Evolutionary conservation across 2,888 invertebrate species (phyloP).

Genomic region (Yponomeuta malinellus): DNA sequence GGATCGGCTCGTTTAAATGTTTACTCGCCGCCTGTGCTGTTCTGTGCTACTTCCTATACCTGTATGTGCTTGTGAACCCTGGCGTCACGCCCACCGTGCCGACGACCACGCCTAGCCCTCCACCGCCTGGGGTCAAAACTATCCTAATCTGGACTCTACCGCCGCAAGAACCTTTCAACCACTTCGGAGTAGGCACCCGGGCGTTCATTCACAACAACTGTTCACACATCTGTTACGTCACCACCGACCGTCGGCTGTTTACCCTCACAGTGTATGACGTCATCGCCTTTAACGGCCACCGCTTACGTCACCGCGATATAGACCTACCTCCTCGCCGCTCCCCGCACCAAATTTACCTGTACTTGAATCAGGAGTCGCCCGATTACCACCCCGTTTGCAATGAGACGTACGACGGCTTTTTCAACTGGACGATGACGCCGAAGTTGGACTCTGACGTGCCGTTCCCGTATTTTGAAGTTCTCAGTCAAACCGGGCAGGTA

Average conservation of each 20-base stretch:
- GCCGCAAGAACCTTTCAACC: constrained; percentile 29
- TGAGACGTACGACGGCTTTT: constrained; percentile 44
- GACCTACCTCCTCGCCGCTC: constrained; percentile 40
- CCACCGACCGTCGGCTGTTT: constrained; percentile 39
- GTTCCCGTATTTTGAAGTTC: constrained; percentile 47
- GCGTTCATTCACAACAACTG: constrained; percentile 53
- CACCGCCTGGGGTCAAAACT: no score
- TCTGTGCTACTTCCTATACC: no score
- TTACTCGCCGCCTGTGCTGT: no score
- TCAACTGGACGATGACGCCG: constrained; percentile 65
- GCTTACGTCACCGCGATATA: constrained; percentile 22
- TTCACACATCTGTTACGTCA: constrained; percentile 49
- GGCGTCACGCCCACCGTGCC: no score
- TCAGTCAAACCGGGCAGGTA: constrained; percentile 34
- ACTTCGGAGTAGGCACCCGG: constrained; percentile 42
- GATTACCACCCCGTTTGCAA: constrained; percentile 53
- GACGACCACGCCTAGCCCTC: no score
- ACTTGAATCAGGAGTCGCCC: constrained; percentile 56
- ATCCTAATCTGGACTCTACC: no score
- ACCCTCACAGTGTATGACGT: constrained; percentile 46
- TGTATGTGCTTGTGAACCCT: no score
- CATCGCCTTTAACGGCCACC: constrained; percentile 55
- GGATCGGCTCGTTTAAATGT: no score
- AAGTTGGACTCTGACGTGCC: constrained; percentile 58
- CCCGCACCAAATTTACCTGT: constrained; percentile 54